Base-by-base conservation (phyloP, 2,113 vertebrate genomes). In the Myiopsitta monachus region DNA sequence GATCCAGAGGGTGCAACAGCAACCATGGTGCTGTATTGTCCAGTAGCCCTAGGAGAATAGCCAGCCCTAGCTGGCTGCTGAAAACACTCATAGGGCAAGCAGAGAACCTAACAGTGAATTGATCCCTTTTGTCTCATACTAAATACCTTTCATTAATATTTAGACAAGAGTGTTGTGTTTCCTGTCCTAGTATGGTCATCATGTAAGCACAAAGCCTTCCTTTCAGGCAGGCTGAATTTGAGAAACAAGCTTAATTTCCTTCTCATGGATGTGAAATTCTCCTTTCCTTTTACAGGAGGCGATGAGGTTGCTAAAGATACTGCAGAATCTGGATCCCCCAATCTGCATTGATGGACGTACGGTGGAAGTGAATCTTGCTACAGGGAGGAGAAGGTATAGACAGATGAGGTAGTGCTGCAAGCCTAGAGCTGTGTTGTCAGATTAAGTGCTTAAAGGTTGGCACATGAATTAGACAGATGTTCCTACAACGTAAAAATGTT, bases 331-430 rank as follows among this genome's bases (percentile, higher is more conserved):
- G 83, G 98, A 98, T 88, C 98, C 98, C 41, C 99, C 99, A 1
- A 98, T 99, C 81, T 99, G 98, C 94, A 98, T 99, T n/a, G 99
- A 99, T 82, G 99, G 99, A 43, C 99, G 99, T 92, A 97, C 98
- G 7, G 97, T 99, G 93, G 99, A 99, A 95, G 99, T 99, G 66
- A 99, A 99, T 92, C 98, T 99, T 44, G 99, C 99, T 39, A 99
- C 98, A 55, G 98, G 98, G 43, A 98, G 98, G 63, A 97, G 98
- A 80, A 98, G 98, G 98, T 98, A 97, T 49, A 62, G 54, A 4
- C 12, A 55, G 66, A 74, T 46, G 36, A 69, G 26, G n/a, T 72
- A 24, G 46, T 54, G 9, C 85, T 69, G 15, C 1, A 1, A 31
- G 43, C 15, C 38, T 51, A 9, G 52, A 91, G 30, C 18, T 79